A percentile compares a stretch with the other conserved stretches of the same genome.
Conservation (phyloP, 1,140 invertebrate genomes). For the Leptopilina clavipes region DNA sequence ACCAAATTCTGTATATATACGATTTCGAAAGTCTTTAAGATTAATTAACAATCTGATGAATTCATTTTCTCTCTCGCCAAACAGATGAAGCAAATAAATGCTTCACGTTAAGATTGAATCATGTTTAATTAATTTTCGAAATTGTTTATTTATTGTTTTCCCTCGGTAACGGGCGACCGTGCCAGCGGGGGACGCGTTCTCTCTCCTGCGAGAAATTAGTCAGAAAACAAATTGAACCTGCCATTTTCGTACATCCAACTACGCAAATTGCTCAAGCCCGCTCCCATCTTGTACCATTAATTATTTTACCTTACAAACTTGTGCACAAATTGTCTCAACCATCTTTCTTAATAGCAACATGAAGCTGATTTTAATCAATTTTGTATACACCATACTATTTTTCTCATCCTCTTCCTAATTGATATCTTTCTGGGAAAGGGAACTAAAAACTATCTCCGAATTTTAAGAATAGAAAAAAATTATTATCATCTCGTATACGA, state of each 20-base stretch:
- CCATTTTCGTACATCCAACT: background rate
- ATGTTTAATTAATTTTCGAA: conserved; percentile 11
- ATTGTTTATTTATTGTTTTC: background rate
- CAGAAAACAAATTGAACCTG: conserved; percentile 18
- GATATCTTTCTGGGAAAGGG: too few species aligned
- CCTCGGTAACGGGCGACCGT: background rate
- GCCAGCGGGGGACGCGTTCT: background rate
- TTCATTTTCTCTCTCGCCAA: too few species aligned
- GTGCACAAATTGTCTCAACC: conserved; percentile 4
- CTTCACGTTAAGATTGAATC: background rate
- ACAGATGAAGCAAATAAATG: background rate
- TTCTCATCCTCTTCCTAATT: too few species aligned
- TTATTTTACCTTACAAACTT: background rate
- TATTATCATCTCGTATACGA: too few species aligned
- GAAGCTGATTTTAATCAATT: background rate
- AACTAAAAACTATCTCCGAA: too few species aligned
- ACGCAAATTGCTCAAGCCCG: conserved; percentile 4
- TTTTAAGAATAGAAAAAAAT: too few species aligned
- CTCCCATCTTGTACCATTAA: background rate
- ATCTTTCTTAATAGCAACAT: background rate
- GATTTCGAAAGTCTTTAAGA: too few species aligned
- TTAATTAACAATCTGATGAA: too few species aligned
- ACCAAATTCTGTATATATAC: too few species aligned
- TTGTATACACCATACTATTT: background rate
- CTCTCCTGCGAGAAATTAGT: conserved; percentile 13